Conservation (phyloP, 2,888 invertebrate species). For the Chaetoderma sp. region DNA sequence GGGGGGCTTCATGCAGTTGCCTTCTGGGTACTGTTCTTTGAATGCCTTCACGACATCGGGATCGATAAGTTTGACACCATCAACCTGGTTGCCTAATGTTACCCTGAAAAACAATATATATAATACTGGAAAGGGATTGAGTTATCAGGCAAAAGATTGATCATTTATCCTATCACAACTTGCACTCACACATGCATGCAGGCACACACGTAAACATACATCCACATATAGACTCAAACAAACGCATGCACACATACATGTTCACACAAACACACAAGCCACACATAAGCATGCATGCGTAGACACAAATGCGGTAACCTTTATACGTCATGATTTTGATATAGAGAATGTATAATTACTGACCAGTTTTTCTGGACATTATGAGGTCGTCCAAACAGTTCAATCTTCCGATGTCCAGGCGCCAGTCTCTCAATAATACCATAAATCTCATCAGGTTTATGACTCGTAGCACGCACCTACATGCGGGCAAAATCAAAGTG, state of each 20-base stretch:
- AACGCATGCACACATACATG: no score
- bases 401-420: constrained; percentile 96
- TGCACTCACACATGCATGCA: no score
- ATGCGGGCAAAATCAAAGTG: not conserved
- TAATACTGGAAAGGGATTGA: not conserved
- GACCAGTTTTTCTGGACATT: constrained; percentile 98
- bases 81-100: constrained; percentile 96
- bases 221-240: no score
- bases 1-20: constrained; percentile 70
- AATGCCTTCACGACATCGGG: constrained; percentile 90
- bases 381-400: constrained; percentile 95
- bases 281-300: no score
- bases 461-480: constrained; percentile 89
- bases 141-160: no score
- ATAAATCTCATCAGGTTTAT: constrained; percentile 98
- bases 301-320: no score
- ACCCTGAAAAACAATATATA: constrained; percentile 63
- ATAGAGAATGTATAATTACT: no score
- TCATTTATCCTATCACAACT: no score
- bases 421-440: constrained; percentile 96
- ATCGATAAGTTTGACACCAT: constrained; percentile 92
- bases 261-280: no score
- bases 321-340: no score
- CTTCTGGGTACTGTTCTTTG: constrained; percentile 91
- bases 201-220: no score